Evolutionary conservation across 2,888 invertebrate genomes (phyloP).

Genomic region (Xestoiulus laeticollis): DNA sequence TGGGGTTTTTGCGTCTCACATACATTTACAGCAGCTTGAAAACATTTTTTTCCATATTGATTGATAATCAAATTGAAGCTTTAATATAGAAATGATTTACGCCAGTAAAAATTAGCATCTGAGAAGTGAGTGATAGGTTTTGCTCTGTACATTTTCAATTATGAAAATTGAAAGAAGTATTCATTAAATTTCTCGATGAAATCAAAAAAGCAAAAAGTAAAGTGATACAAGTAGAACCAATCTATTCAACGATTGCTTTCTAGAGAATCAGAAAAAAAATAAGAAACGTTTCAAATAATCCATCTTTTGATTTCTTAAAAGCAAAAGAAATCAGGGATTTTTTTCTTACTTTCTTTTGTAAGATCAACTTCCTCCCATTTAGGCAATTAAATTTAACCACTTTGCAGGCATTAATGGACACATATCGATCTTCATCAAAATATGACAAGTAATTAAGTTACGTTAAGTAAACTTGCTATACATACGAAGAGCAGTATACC

Average conservation of each 20-base stretch:
- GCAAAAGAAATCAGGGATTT: background rate
- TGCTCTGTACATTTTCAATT: background rate
- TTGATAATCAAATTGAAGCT: slow-evolving; percentile 28
- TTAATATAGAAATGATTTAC: slow-evolving; percentile 29
- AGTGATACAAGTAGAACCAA: background rate
- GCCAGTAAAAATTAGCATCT: background rate
- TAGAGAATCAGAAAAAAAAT: background rate
- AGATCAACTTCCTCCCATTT: background rate
- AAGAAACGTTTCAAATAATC: background rate
- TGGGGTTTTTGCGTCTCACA: background rate
- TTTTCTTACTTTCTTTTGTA: background rate
- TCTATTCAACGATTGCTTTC: background rate
- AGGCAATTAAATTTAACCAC: slow-evolving; percentile 22
- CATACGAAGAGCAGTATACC: background rate
- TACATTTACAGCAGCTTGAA: background rate
- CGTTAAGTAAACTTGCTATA: slow-evolving; percentile 11
- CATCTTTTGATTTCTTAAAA: slow-evolving; percentile 8
- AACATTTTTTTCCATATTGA: background rate
- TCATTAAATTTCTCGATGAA: background rate
- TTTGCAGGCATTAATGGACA: slow-evolving; percentile 33
- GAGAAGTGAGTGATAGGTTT: background rate
- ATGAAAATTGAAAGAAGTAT: background rate
- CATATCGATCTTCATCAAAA: slow-evolving; percentile 29
- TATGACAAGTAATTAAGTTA: slow-evolving; percentile 30
- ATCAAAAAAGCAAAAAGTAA: background rate